Conservation (phyloP, 2,113 vertebrate species). For the Oxyruncus cristatus region DNA sequence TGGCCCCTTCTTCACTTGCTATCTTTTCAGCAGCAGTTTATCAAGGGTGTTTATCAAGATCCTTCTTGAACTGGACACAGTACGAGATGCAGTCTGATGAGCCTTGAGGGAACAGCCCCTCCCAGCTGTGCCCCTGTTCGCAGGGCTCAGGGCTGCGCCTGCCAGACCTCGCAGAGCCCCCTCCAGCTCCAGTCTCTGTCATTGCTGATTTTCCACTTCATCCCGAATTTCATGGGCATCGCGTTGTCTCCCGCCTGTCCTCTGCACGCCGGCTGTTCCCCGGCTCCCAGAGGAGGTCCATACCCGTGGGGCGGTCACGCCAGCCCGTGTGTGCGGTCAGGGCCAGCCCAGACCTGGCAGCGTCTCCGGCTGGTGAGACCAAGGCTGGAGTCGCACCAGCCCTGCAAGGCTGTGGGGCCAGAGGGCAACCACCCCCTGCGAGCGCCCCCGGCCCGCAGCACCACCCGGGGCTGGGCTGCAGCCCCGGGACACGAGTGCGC, state of each 20-base stretch:
- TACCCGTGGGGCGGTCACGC: too few species aligned
- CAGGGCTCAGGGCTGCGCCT: background rate
- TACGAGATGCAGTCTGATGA: fast-evolving
- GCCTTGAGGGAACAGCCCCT: background rate
- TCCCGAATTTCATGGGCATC: background rate
- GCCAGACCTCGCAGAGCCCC: background rate
- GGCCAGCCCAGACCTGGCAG: background rate
- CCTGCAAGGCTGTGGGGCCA: background rate
- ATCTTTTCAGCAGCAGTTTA: background rate
- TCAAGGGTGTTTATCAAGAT: background rate
- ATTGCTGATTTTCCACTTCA: background rate
- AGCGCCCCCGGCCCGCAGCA: background rate
- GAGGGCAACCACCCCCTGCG: background rate
- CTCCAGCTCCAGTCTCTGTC: background rate
- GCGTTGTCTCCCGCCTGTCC: background rate
- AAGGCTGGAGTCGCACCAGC: background rate
- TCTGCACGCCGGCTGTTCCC: background rate
- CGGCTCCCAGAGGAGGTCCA: background rate
- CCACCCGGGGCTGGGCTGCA: background rate
- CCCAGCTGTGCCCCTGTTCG: fast-evolving
- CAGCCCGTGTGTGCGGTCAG: background rate
- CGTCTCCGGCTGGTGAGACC: background rate
- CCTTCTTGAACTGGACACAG: too few species aligned
- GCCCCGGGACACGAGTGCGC: background rate
- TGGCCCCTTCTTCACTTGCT: background rate